Evolutionary conservation across 2,113 vertebrate genomes (phyloP).

Genomic region (Anolis carolinensis): DNA sequence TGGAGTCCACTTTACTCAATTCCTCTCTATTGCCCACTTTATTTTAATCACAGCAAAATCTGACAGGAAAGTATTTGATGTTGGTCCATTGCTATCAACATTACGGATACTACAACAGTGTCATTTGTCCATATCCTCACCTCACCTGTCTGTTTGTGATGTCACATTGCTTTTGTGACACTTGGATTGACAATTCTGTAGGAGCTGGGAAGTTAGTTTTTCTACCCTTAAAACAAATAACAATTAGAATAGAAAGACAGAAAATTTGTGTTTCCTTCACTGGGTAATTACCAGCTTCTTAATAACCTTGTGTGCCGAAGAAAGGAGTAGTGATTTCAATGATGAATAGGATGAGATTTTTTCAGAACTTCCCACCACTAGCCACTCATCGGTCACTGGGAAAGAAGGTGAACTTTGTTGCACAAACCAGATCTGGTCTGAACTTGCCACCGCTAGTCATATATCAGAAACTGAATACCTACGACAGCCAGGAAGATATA

Average conservation of each 20-base stretch:
- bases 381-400: background rate
- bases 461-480: background rate
- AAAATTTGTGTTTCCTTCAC: background rate
- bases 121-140: background rate
- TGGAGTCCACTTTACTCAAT: background rate
- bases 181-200: slow-evolving; percentile 21
- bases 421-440: background rate
- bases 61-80: background rate
- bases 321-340: background rate
- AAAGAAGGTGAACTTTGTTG: background rate
- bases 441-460: background rate
- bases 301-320: background rate
- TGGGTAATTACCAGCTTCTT: background rate
- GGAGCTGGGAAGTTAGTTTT: background rate
- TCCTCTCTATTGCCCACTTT: too few species aligned
- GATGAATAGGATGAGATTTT: background rate
- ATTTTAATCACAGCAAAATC: background rate
- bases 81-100: background rate
- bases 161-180: slow-evolving; percentile 53
- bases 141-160: background rate
- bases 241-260: background rate
- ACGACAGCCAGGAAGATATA: slow-evolving; percentile 18
- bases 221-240: background rate
- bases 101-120: background rate
- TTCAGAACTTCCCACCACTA: background rate